These are phyloP conservation scores for Spinibarbus caldwelli DNA, from an alignment of 2,797 vertebrate species.

Conservation along the genomic window DNA sequence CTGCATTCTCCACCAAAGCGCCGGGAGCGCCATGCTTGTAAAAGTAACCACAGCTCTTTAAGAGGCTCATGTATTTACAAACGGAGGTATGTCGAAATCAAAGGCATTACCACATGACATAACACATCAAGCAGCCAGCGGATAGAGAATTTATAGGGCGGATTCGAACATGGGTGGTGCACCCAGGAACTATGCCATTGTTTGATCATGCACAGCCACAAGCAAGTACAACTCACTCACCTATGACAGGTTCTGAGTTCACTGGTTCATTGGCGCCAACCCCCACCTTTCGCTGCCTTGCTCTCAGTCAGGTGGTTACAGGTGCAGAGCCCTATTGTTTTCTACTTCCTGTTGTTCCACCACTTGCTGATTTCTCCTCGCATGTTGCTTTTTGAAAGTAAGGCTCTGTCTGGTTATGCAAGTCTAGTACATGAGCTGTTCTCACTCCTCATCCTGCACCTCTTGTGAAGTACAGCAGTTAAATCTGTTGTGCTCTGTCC, in stretches of 20 bases:
- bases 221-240: conserved; percentile 75
- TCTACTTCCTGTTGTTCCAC: conserved; percentile 60
- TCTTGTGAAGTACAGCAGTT: conserved; percentile 61
- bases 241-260: conserved; percentile 67
- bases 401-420: conserved; percentile 57
- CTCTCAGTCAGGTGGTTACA: conserved; percentile 71
- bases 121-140: conserved; percentile 98
- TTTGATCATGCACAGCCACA: conserved; percentile 76
- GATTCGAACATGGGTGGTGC: conserved; percentile 83
- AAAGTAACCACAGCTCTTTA: conserved; percentile 98
- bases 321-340: conserved; percentile 75
- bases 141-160: conserved; percentile 93
- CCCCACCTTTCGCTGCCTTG: conserved; percentile 53
- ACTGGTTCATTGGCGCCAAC: conserved; percentile 69
- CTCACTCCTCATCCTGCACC: conserved; percentile 37
- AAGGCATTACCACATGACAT: conserved; percentile 99
- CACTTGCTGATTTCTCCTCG: conserved; percentile 50
- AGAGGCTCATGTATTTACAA: conserved; percentile 99
- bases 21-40: conserved; percentile 90
- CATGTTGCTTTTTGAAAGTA: conserved; percentile 49
- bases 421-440: conserved; percentile 63
- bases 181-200: conserved; percentile 80
- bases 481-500: conserved; percentile 44
- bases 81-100: conserved; percentile 98
- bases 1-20: conserved; percentile 88